These are phyloP conservation scores for Tragopan temminckii DNA, from an alignment of 2,797 vertebrate genomes.

Conservation along the genomic window DNA sequence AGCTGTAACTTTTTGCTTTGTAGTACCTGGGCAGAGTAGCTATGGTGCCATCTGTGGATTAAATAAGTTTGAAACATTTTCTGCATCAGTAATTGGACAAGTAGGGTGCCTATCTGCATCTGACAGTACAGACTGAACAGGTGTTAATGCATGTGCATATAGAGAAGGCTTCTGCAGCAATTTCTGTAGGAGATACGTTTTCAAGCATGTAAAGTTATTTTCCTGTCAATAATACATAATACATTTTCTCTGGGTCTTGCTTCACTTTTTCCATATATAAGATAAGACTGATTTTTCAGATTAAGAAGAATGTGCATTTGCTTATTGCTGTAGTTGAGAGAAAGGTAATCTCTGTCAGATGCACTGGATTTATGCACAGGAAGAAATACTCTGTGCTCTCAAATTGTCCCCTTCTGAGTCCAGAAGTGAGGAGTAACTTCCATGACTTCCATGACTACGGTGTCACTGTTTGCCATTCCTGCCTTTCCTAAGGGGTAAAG, in stretches of 20 bases:
- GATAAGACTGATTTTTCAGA: background rate
- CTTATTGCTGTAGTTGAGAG: background rate
- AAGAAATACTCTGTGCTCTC: background rate
- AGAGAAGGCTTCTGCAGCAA: background rate
- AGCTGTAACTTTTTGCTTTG: background rate
- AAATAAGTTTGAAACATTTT: background rate
- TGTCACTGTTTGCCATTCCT: background rate
- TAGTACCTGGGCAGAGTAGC: background rate
- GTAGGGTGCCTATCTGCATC: background rate
- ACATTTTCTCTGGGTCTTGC: background rate
- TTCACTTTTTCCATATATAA: background rate
- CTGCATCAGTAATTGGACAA: background rate
- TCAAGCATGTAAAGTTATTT: background rate
- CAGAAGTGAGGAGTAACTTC: background rate
- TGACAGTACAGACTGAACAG: background rate
- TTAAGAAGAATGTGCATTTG: background rate
- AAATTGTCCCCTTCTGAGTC: background rate
- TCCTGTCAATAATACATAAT: background rate
- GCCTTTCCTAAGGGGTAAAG: background rate
- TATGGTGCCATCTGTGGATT: background rate
- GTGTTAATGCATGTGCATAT: background rate
- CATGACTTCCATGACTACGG: background rate
- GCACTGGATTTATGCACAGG: background rate
- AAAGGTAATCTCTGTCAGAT: background rate
- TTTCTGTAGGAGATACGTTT: background rate